Evolutionary conservation across 1,140 invertebrate genomes (phyloP), one percentile per base, ranked within the genome.

Genomic region (Drosophila bocki): DNA sequence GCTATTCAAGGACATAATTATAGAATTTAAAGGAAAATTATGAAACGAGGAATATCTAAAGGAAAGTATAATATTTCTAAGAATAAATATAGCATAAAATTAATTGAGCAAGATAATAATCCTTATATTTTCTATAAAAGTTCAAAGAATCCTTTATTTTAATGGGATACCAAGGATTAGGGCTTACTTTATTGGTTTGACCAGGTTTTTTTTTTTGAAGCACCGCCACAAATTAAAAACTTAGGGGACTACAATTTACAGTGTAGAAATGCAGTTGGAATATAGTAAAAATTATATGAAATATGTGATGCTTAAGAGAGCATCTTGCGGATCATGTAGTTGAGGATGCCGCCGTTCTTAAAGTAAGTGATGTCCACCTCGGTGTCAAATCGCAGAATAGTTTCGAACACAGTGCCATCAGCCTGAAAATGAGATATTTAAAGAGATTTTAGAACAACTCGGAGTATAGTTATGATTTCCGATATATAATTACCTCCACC

Each of bases 341-440:
- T 98, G 8, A 99, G 95, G 82, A 99, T 99, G 12, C 99, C 99
- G 41, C 98, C 98, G 82, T 99, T 95, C 79, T 94, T 95, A 93
- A 96, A 99, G 93, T 99, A 99, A 0, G 97, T 96, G n/a, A 99
- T 93, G 92, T 99, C 99, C 0, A 99, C 98, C 93, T 99, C 98
- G 0, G 99, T 99, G 91, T 99, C 99, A 92, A 99, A 99, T 22
- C 99, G 94, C 53, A 92, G 42, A 35, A 70, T 76, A 12, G 91
- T 78, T 29, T 92, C 91, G 51, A 93, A 93, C 1, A 91, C 82
- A 58, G 92, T 94, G 4, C 94, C 94, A 82, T 94, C 93, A 61
- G 95, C 94, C 48, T 93, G 32, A 12, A 56, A 80, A 61, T 19
- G 6, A 11, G 7, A 17, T 45, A 50, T 51, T 15, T 32, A n/a